Conservation (phyloP, 2,113 vertebrate genomes). For the Parus major region DNA sequence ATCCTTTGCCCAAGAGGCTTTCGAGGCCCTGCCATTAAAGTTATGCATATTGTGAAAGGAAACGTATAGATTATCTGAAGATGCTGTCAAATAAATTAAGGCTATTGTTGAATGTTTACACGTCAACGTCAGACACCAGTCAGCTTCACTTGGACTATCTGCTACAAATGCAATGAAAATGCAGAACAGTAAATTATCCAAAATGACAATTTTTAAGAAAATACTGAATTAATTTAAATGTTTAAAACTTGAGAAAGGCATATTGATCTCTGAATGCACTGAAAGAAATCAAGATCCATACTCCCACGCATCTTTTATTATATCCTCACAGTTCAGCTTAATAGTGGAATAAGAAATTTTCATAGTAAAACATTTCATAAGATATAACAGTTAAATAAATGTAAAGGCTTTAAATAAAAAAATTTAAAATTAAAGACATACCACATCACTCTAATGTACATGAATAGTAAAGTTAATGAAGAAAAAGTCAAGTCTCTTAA, state of each 20-base stretch:
- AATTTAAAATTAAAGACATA: neutral
- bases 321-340: neutral
- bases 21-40: neutral
- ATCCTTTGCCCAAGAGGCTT: slow-evolving; percentile 39
- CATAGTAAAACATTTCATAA: neutral
- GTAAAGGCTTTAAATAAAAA: neutral
- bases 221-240: slow-evolving; percentile 9
- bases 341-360: neutral
- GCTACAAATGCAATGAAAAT: neutral
- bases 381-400: slow-evolving; percentile 25
- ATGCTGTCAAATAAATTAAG: slow-evolving; percentile 19
- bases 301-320: neutral
- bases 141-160: neutral
- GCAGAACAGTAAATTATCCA: slow-evolving; percentile 14
- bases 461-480: slow-evolving; percentile 2
- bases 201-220: slow-evolving; percentile 18
- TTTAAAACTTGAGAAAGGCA: neutral
- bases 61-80: slow-evolving; percentile 48
- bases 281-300: slow-evolving; percentile 9
- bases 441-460: neutral
- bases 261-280: neutral
- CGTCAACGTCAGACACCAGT: slow-evolving; percentile 2
- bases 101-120: slow-evolving; percentile 12
- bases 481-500: neutral
- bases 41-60: slow-evolving; percentile 27